Conservation (phyloP, 1,140 invertebrate genomes). For the Eufriesea mexicana region DNA sequence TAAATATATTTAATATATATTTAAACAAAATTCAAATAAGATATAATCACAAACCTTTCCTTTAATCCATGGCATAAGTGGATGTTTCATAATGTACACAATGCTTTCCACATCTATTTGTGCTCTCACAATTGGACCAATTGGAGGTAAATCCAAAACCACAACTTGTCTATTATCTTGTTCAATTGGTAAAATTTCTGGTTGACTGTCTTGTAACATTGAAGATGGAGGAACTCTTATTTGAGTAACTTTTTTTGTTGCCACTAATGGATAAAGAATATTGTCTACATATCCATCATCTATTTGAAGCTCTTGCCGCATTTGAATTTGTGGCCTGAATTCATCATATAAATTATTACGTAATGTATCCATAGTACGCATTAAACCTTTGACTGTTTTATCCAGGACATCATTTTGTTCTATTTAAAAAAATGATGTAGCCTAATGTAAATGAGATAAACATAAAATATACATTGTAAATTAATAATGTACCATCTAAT, state of each 20-base stretch:
- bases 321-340: constrained; percentile 75
- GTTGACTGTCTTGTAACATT: constrained; percentile 76
- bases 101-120: constrained; percentile 71
- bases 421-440: constrained; percentile 45
- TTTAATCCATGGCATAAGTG: constrained; percentile 78
- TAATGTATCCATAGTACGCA: constrained; percentile 72
- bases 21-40: background rate
- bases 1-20: constrained; percentile 24
- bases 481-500: constrained; percentile 67
- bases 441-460: background rate
- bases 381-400: constrained; percentile 70
- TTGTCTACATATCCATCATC: constrained; percentile 59
- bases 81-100: constrained; percentile 80
- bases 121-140: constrained; percentile 74
- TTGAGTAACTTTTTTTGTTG: constrained; percentile 79
- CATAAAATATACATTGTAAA: background rate
- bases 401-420: constrained; percentile 68
- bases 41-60: constrained; percentile 68
- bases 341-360: constrained; percentile 75
- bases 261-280: constrained; percentile 64
- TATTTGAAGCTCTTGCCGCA: constrained; percentile 74
- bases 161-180: constrained; percentile 60
- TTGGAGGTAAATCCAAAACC: constrained; percentile 74
- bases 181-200: constrained; percentile 79
- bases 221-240: constrained; percentile 53